Evolutionary conservation across 2,888 invertebrate species (phyloP).

Genomic region (Plagodis pulveraria): DNA sequence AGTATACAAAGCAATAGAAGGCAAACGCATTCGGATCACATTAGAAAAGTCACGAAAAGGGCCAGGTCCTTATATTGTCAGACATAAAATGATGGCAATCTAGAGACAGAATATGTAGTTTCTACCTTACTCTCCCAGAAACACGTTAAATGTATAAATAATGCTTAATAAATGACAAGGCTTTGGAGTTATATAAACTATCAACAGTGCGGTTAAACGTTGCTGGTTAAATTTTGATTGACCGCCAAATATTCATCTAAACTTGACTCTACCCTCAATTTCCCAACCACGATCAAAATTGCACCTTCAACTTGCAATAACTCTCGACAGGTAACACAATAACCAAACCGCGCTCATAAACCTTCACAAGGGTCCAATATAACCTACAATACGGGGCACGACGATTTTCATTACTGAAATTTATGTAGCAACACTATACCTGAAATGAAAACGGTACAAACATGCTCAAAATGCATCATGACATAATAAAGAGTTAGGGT

Average conservation of each 20-base stretch:
- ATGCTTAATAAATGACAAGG: no score
- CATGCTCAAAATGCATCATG: conserved; percentile 43
- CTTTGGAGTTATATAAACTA: no score
- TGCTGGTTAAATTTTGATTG: neutral
- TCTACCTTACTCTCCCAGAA: no score
- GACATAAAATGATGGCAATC: no score
- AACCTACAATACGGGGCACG: conserved; percentile 36
- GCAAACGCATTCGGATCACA: no score
- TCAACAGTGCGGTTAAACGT: no score
- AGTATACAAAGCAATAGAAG: no score
- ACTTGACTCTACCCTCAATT: neutral
- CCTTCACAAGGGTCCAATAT: conserved; percentile 37
- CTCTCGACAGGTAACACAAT: conserved; percentile 36
- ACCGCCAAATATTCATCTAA: neutral
- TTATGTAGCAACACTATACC: conserved; percentile 38
- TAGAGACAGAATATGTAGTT: no score
- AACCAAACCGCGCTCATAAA: conserved; percentile 32
- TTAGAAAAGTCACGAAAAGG: no score
- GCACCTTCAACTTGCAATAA: conserved; percentile 28
- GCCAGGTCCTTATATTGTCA: no score
- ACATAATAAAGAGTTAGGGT: conserved; percentile 38
- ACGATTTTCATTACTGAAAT: conserved; percentile 44
- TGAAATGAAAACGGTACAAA: conserved; percentile 41
- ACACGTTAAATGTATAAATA: no score
- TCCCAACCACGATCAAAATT: conserved; percentile 20